These are phyloP conservation scores for Torymus texanus DNA, from an alignment of 2,888 invertebrate genomes.

Conservation along the genomic window DNA sequence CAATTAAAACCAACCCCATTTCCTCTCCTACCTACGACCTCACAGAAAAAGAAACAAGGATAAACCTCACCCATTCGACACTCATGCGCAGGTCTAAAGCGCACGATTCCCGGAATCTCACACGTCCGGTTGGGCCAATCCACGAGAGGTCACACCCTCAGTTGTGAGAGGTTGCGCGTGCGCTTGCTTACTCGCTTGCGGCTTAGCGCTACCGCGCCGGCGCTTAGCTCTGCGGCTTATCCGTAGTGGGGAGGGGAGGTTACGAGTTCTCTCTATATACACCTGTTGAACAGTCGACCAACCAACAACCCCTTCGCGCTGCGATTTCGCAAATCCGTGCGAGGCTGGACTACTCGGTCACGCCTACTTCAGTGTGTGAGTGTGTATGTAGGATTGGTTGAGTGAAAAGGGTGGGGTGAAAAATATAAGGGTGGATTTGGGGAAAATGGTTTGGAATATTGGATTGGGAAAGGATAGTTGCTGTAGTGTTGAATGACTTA, in stretches of 20 bases:
- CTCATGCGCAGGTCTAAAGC: constrained; percentile 65
- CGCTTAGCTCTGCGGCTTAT: constrained; percentile 73
- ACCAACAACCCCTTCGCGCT: constrained; percentile 69
- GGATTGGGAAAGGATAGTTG: no score
- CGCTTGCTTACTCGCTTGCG: constrained; percentile 55
- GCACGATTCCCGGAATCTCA: constrained; percentile 59
- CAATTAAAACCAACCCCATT: no score
- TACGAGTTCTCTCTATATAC: constrained; percentile 39
- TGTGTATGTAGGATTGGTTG: not conserved
- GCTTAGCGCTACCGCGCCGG: constrained; percentile 73
- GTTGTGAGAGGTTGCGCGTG: constrained; percentile 64
- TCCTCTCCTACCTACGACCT: not conserved
- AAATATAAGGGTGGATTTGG: no score
- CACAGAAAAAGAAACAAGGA: not conserved
- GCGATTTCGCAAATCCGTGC: constrained; percentile 72
- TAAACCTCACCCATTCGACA: constrained; percentile 51
- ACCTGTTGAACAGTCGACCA: constrained; percentile 71
- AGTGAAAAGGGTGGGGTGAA: no score
- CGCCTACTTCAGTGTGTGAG: constrained; percentile 62
- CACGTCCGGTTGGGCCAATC: constrained; percentile 70
- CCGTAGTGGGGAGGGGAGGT: constrained; percentile 67
- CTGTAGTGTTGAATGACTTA: no score
- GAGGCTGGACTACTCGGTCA: constrained; percentile 61
- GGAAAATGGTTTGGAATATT: no score
- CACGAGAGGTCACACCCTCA: constrained; percentile 72